A percentile compares a stretch with the other conserved stretches of the same genome.
Evolutionary conservation across 2,797 vertebrate species (phyloP).

Genomic region (Sebastiscus tertius): DNA sequence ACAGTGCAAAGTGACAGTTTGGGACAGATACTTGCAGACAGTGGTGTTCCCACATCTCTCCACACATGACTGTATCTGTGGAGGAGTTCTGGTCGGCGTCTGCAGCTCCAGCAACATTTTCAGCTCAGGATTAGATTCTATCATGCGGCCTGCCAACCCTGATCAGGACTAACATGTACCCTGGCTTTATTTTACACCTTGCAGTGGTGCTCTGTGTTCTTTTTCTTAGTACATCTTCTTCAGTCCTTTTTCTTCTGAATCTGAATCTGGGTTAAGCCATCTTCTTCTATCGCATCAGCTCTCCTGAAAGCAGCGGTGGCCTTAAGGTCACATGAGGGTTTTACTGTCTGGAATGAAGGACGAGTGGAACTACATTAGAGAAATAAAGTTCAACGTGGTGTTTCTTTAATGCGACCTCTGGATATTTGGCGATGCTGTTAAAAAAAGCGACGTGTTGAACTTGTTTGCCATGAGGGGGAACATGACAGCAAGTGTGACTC

Average conservation of each 20-base stretch:
- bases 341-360: neutral
- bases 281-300: neutral
- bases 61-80: constrained; percentile 18
- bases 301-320: neutral
- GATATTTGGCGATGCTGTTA: neutral
- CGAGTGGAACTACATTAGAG: no score
- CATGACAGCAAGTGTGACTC: constrained; percentile 27
- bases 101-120: constrained; percentile 27
- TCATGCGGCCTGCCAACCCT: constrained; percentile 35
- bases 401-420: neutral
- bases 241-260: neutral
- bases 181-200: neutral
- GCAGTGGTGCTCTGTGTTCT: neutral
- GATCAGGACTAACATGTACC: constrained; percentile 28
- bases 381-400: neutral
- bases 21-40: neutral
- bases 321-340: neutral
- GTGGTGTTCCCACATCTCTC: neutral
- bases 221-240: neutral
- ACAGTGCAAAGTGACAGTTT: constrained; percentile 6
- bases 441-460: neutral
- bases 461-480: neutral
- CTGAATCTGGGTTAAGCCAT: neutral
- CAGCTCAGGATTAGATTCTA: constrained; percentile 26
- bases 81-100: constrained; percentile 19